A percentile compares a stretch with the other conserved stretches of the same genome.
These are phyloP conservation scores for Aleiodes testaceus DNA, from an alignment of 2,888 invertebrate species.

Conservation along the genomic window DNA sequence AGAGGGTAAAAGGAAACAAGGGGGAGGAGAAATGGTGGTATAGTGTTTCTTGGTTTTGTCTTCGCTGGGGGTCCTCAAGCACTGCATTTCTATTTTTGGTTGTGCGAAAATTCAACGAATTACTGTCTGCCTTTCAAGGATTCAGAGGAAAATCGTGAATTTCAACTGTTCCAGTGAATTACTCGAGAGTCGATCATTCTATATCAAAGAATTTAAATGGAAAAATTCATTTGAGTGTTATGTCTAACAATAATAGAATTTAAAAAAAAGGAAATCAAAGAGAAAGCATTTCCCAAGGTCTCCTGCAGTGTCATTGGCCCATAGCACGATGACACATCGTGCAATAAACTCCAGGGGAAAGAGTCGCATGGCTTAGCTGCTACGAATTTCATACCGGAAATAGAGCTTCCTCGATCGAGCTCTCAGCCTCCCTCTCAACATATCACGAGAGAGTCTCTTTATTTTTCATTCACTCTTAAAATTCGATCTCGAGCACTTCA, in stretches of 20 bases:
- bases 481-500: neutral
- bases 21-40: neutral
- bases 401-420: slow-evolving; percentile 58
- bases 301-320: slow-evolving; percentile 36
- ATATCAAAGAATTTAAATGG: no score
- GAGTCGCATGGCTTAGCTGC: slow-evolving; percentile 29
- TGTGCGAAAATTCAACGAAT: slow-evolving; percentile 26
- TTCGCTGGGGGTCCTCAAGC: slow-evolving; percentile 54
- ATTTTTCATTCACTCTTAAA: neutral
- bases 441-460: neutral
- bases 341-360: slow-evolving; percentile 23
- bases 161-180: no score
- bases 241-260: neutral
- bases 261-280: neutral
- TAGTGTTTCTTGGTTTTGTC: slow-evolving; percentile 39
- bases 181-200: neutral
- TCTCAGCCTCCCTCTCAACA: neutral
- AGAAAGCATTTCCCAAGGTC: slow-evolving; percentile 30
- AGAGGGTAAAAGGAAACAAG: slow-evolving; percentile 3
- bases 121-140: slow-evolving; percentile 11
- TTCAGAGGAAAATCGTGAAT: slow-evolving; percentile 4
- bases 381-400: slow-evolving; percentile 59
- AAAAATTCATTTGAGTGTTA: no score
- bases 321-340: slow-evolving; percentile 30
- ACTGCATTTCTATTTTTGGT: slow-evolving; percentile 40